A percentile compares a stretch with the other conserved stretches of the same genome.
Conservation (phyloP, 2,113 vertebrate genomes). For the Synchiropus splendidus region DNA sequence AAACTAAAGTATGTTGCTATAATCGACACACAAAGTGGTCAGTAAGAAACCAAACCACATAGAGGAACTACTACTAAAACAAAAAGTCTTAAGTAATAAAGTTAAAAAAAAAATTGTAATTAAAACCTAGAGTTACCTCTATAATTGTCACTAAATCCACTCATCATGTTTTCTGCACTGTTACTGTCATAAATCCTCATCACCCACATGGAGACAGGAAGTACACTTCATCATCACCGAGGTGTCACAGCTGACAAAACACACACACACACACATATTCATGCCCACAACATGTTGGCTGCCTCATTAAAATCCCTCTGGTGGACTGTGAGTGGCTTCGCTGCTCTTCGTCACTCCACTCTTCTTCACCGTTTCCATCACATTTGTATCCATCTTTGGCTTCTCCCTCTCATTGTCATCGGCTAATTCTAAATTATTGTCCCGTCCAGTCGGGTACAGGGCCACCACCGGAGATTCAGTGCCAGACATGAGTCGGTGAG, state of each 20-base stretch:
- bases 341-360: slow-evolving; percentile 84
- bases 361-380: slow-evolving; percentile 29
- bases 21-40: too few relatives aligned
- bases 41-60: too few relatives aligned
- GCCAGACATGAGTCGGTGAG: slow-evolving; percentile 73
- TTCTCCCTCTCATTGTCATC: slow-evolving; percentile 76
- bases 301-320: slow-evolving; percentile 98
- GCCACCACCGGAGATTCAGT: slow-evolving; percentile 62
- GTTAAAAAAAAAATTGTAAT: too few relatives aligned
- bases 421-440: slow-evolving; percentile 38
- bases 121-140: too few relatives aligned
- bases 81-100: too few relatives aligned
- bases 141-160: too few relatives aligned
- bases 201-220: slow-evolving; percentile 71
- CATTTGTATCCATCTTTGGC: slow-evolving; percentile 67
- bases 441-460: slow-evolving; percentile 73
- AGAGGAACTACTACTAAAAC: too few relatives aligned
- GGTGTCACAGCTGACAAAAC: slow-evolving; percentile 81
- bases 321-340: slow-evolving; percentile 87
- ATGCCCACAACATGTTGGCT: slow-evolving; percentile 54
- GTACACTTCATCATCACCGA: slow-evolving; percentile 79
- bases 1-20: too few relatives aligned
- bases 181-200: slow-evolving; percentile 13
- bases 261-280: slow-evolving; percentile 30
- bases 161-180: neutral